Percentiles rank a stretch among this genome's conserved stretches.
Evolutionary conservation across 2,113 vertebrate species (phyloP).

Genomic region (Rallus limicola): DNA sequence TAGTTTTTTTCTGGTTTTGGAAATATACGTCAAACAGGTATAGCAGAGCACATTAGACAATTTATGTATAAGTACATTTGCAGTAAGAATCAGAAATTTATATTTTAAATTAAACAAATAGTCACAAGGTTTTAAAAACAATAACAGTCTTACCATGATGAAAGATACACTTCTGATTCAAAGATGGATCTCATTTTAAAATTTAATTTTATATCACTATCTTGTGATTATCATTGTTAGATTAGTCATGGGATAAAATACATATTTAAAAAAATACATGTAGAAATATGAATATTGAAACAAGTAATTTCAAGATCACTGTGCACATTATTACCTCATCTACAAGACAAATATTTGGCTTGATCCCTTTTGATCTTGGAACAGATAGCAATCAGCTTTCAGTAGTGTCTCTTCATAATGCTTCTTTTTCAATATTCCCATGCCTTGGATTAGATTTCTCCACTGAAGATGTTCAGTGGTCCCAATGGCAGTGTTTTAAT

Average conservation of each 20-base stretch:
- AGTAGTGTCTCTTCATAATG: not conserved
- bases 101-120: not conserved
- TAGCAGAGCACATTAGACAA: not conserved
- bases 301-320: not conserved
- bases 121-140: not conserved
- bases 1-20: not conserved
- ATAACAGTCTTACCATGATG: not conserved
- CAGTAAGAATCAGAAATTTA: not conserved
- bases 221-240: not conserved
- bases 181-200: not conserved
- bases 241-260: not conserved
- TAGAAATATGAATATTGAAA: not conserved
- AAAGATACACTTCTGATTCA: not conserved
- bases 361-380: conserved; percentile 8
- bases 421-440: conserved; percentile 14
- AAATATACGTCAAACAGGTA: not conserved
- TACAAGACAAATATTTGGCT: not conserved
- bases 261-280: not conserved
- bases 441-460: not conserved
- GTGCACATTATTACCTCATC: not conserved
- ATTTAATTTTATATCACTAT: not conserved
- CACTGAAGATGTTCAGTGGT: not conserved
- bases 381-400: not conserved
- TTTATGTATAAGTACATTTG: not conserved
- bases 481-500: not conserved